Evolutionary conservation across 2,888 invertebrate species (phyloP), one percentile per base, ranked within the genome.

Genomic region (Cylloceria caligata): DNA sequence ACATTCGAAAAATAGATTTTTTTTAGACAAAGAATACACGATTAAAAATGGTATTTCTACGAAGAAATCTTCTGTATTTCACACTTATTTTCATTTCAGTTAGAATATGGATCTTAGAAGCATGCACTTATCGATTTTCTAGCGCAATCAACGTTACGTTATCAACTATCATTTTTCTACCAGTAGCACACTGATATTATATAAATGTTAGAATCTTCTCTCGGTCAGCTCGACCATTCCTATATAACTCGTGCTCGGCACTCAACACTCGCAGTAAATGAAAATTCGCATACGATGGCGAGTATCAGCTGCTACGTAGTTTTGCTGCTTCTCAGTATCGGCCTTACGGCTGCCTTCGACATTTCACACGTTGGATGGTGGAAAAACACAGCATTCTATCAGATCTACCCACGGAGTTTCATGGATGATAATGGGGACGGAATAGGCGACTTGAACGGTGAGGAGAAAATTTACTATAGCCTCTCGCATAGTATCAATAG

Each of bases 341-440:
- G 84, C 34, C 11, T 86, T 7, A 80, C 83, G 2, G 57, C 83
- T 21, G 87, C 87, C n/a, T n/a, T n/a, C 16, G 84, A 88, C 72
- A 91, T 91, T 5, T 71, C 74, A 7, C 83, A 92, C 49, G 81
- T 81, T 64, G 91, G 90, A 80, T 92, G 92, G 91, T 92, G 91
- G 91, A 87, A 83, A n/a, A 86, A 89, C 30, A 87, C 88, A 1
- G 84, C 90, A 0, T 90, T 92, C 68, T 92, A 92, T 80, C 91
- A 92, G 83, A 87, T 92, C 75, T 92, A 91, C 36, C 91, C 92
- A 0, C 81, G 90, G 7, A 92, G 91, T 86, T 90, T 92, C 60
- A 89, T 72, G 88, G 92, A 92, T 72, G 78, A 83, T 16, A 64
- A 91, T 68, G 75, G 69, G 16, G 88, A 92, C 36, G 92, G 92